These are phyloP conservation scores for Acyrthosiphon pisum DNA, from an alignment of 1,140 invertebrate species.

Conservation along the genomic window DNA sequence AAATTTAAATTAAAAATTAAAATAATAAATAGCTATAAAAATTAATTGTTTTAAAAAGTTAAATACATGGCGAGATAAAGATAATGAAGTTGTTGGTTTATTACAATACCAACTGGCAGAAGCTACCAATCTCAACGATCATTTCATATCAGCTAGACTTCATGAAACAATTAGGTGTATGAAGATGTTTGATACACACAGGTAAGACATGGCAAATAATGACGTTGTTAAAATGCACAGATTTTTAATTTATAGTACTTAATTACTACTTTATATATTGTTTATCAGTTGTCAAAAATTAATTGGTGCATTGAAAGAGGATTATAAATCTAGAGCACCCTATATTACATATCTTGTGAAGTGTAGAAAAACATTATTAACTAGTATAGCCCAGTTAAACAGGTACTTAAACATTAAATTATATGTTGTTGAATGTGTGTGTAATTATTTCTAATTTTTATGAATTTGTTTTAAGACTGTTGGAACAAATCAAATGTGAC, in stretches of 20 bases:
- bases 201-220: not conserved
- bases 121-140: slow-evolving; percentile 84
- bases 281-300: slow-evolving; percentile 74
- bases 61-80: slow-evolving; percentile 66
- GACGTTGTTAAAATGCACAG: not conserved
- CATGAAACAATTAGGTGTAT: slow-evolving; percentile 83
- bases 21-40: not conserved
- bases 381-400: slow-evolving; percentile 80
- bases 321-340: slow-evolving; percentile 78
- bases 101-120: slow-evolving; percentile 84
- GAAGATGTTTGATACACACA: slow-evolving; percentile 57
- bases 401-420: slow-evolving; percentile 64
- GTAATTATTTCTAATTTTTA: not conserved
- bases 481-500: slow-evolving; percentile 73
- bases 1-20: not conserved
- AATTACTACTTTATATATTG: slow-evolving; percentile 54
- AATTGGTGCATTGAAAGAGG: slow-evolving; percentile 79
- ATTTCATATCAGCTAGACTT: slow-evolving; percentile 82
- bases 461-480: slow-evolving; percentile 65
- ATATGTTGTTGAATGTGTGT: not conserved
- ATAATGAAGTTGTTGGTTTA: slow-evolving; percentile 75
- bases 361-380: slow-evolving; percentile 81
- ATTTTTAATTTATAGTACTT: not conserved
- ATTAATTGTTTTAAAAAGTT: slow-evolving; percentile 62
- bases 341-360: slow-evolving; percentile 87